Conservation (phyloP, 2,888 invertebrate genomes). For the Acrobasis repandana region DNA sequence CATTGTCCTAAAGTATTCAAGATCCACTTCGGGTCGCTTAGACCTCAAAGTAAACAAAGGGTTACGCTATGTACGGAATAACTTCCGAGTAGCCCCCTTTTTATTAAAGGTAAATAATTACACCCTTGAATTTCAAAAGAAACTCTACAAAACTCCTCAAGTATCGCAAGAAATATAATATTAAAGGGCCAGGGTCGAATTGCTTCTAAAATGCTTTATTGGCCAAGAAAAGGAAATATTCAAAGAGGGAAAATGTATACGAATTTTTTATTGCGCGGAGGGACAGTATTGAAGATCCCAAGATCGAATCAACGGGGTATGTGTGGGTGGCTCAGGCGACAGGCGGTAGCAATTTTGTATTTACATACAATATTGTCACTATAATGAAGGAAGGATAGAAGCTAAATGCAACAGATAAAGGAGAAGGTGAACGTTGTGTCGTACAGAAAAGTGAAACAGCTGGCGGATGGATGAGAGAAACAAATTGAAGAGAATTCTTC, state of each 20-base stretch:
- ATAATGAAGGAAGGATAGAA: too few relatives aligned
- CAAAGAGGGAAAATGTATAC: slow-evolving; percentile 29
- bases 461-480: too few relatives aligned
- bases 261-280: slow-evolving; percentile 34
- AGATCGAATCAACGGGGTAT: slow-evolving; percentile 36
- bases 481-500: too few relatives aligned
- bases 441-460: too few relatives aligned
- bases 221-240: slow-evolving; percentile 30
- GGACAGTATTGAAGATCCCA: slow-evolving; percentile 34
- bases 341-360: slow-evolving; percentile 9
- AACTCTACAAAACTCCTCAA: neutral
- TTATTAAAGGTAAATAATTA: neutral
- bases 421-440: too few relatives aligned
- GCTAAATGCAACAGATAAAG: too few relatives aligned
- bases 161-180: neutral
- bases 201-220: slow-evolving; percentile 34
- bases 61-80: neutral
- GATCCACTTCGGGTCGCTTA: too few relatives aligned
- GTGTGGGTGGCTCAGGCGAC: slow-evolving; percentile 22
- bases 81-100: neutral
- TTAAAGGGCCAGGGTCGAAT: slow-evolving; percentile 18
- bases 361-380: too few relatives aligned
- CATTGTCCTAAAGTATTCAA: too few relatives aligned
- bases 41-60: too few relatives aligned
- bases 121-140: neutral